A percentile compares a stretch with the other conserved stretches of the same genome.
phyloP scores from a whole-genome alignment of 2,888 invertebrate species.

The Drosophila recens region DNA sequence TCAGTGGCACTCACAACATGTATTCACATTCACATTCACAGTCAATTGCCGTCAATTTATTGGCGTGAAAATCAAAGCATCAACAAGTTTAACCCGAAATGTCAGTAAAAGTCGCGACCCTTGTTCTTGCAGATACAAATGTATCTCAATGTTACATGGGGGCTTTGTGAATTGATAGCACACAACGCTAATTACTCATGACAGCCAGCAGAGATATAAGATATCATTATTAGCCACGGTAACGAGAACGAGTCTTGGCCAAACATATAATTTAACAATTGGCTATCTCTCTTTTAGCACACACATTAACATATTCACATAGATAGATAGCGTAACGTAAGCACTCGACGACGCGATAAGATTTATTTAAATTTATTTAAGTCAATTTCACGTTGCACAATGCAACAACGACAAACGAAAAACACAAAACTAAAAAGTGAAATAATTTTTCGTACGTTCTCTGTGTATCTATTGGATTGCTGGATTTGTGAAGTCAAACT shows the following conservation, averaged over 20 bases:
- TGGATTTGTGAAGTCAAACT: constrained; percentile 82
- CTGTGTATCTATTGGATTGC: constrained; percentile 84
- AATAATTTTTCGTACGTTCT: constrained; percentile 57
- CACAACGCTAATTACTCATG: constrained; percentile 64
- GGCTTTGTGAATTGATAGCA: constrained; percentile 42
- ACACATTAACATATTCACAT: constrained; percentile 12
- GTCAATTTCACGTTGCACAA: constrained; percentile 52
- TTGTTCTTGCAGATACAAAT: constrained; percentile 71
- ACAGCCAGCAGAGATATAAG: constrained; percentile 41
- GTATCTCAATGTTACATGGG: constrained; percentile 51
- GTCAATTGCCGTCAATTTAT: constrained; percentile 76
- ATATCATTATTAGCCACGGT: constrained; percentile 36
- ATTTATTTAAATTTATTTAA: constrained; percentile 64
- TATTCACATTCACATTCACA: constrained; percentile 28
- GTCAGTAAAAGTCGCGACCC: constrained; percentile 82
- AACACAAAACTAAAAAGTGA: constrained; percentile 59
- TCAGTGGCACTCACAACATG: constrained; percentile 14
- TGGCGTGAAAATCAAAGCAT: constrained; percentile 72
- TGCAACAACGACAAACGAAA: constrained; percentile 43
- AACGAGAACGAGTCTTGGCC: constrained; percentile 17
- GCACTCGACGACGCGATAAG: constrained; percentile 27
- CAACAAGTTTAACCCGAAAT: constrained; percentile 75
- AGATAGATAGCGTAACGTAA: constrained; percentile 6
- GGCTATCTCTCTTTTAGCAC: constrained; percentile 24
- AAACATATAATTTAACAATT: constrained; percentile 44